These are phyloP conservation scores for Hippocampus guttulatus DNA, from an alignment of 2,113 vertebrate genomes.

Conservation along the genomic window DNA sequence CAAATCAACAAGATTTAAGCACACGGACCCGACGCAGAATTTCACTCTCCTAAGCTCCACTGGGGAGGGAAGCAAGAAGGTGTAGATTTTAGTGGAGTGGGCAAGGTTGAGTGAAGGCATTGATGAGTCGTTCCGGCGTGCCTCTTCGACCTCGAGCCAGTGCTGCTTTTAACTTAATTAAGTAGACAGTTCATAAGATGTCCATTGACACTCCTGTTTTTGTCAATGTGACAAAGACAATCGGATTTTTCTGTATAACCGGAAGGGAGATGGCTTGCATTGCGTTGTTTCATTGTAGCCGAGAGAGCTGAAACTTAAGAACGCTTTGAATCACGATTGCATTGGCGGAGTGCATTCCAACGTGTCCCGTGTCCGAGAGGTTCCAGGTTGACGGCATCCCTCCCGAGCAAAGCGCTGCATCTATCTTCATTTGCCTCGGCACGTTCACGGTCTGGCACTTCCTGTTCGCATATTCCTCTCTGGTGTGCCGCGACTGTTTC, in stretches of 20 bases:
- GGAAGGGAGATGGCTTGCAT: background rate
- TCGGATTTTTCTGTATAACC: background rate
- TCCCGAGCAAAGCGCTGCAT: constrained; percentile 10
- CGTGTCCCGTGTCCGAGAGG: background rate
- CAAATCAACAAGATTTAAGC: background rate
- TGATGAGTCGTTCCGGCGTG: constrained; percentile 30
- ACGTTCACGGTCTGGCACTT: constrained; percentile 41
- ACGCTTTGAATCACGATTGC: background rate
- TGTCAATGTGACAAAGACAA: constrained; percentile 4
- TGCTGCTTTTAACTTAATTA: constrained; percentile 11
- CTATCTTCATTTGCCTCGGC: constrained; percentile 18
- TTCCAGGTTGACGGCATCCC: constrained; percentile 7
- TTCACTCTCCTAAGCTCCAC: background rate
- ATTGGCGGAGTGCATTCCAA: background rate
- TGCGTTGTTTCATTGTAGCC: background rate
- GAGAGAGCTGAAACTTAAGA: background rate
- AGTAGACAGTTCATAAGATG: constrained; percentile 7
- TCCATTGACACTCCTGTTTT: constrained; percentile 12
- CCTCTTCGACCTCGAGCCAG: constrained; percentile 27
- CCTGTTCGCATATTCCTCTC: constrained; percentile 43
- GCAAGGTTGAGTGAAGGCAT: constrained; percentile 42
- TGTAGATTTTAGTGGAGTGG: constrained; percentile 8
- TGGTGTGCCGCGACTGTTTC: constrained; percentile 68
- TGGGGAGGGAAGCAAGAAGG: background rate
- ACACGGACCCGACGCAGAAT: background rate